Evolutionary conservation across 2,797 vertebrate genomes (phyloP).

Genomic region (Crocodylus rhombifer): DNA sequence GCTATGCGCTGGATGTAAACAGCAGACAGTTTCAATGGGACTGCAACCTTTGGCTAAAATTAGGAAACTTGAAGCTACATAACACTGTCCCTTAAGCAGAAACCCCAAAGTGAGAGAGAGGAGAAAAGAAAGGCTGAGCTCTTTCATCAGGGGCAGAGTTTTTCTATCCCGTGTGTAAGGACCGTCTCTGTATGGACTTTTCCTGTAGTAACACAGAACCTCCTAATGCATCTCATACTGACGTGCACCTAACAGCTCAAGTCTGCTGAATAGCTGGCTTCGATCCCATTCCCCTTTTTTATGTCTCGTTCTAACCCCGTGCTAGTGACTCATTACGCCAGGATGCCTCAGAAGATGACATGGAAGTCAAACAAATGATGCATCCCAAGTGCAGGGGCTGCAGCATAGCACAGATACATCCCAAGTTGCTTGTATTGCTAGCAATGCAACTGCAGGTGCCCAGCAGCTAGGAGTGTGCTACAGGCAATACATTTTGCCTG

Average conservation of each 20-base stretch:
- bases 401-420: too few species aligned
- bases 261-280: not conserved
- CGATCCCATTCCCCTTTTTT: not conserved
- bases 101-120: slow-evolving; percentile 21
- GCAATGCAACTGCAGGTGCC: too few species aligned
- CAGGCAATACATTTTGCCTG: too few species aligned
- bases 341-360: accelerated
- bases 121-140: slow-evolving; percentile 45
- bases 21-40: not conserved
- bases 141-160: slow-evolving; percentile 1
- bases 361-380: too few species aligned
- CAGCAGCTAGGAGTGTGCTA: too few species aligned
- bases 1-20: slow-evolving; percentile 35
- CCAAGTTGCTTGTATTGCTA: too few species aligned
- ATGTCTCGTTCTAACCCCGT: accelerated
- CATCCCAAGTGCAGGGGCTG: too few species aligned
- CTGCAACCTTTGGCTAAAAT: not conserved
- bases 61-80: slow-evolving; percentile 21
- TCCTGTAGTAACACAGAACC: not conserved
- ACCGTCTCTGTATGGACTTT: not conserved
- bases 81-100: slow-evolving; percentile 29
- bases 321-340: not conserved
- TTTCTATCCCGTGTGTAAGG: not conserved
- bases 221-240: accelerated
- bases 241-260: not conserved